A percentile compares a stretch with the other conserved stretches of the same genome.
phyloP scores from a whole-genome alignment of 2,113 vertebrate genomes.

The Bothrops jararaca region DNA sequence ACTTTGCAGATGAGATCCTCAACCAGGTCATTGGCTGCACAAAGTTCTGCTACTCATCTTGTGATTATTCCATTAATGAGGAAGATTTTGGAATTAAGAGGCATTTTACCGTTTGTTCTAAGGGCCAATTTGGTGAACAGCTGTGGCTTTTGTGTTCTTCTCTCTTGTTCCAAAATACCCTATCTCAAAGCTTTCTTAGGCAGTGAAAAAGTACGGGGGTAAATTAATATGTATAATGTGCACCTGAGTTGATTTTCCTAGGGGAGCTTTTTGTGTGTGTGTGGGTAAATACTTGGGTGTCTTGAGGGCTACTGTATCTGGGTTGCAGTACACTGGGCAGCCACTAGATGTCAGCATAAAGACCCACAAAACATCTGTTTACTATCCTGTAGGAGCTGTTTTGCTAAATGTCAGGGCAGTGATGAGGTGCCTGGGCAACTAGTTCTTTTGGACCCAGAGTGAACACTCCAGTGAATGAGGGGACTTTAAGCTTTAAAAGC shows the following conservation, averaged over 20 bases:
- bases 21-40: neutral
- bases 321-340: neutral
- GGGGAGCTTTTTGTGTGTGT: neutral
- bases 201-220: neutral
- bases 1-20: neutral
- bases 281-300: neutral
- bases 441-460: neutral
- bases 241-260: neutral
- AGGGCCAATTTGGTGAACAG: neutral
- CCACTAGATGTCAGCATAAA: neutral
- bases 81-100: neutral
- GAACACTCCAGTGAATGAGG: neutral
- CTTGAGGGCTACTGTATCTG: neutral
- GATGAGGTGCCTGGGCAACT: neutral
- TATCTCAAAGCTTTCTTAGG: neutral
- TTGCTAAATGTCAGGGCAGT: neutral
- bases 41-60: neutral
- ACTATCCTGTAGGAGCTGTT: neutral
- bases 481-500: neutral
- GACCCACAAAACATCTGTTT: neutral
- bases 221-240: neutral
- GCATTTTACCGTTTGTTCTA: neutral
- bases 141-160: neutral
- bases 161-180: neutral
- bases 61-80: slow-evolving; percentile 9